Percentiles rank a stretch among this genome's conserved stretches.
These are phyloP conservation scores for Arrhopalites spinosus DNA, from an alignment of 2,888 invertebrate genomes.

Conservation along the genomic window DNA sequence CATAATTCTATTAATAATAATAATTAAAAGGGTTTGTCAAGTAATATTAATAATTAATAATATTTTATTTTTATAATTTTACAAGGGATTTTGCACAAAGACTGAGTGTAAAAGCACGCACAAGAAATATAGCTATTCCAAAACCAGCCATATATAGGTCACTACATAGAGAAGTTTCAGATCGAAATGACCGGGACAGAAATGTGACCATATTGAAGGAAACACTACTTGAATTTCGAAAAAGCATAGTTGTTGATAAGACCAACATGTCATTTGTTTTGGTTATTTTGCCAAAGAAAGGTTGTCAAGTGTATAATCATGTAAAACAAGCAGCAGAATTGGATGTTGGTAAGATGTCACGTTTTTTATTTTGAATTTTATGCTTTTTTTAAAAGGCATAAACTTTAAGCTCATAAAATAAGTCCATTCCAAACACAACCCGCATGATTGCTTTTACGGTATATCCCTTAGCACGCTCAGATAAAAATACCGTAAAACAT, in stretches of 20 bases:
- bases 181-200: background rate
- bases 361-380: too few relatives aligned
- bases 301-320: constrained; percentile 36
- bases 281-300: constrained; percentile 41
- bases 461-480: too few relatives aligned
- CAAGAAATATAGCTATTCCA: constrained; percentile 19
- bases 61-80: background rate
- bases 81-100: constrained; percentile 18
- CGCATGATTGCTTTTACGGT: too few relatives aligned
- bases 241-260: background rate
- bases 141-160: constrained; percentile 2
- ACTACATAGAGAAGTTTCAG: background rate
- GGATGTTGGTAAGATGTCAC: constrained; percentile 24
- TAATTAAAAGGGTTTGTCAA: background rate
- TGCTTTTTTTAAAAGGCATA: too few relatives aligned
- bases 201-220: constrained; percentile 17
- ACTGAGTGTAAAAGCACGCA: constrained; percentile 2
- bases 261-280: constrained; percentile 34
- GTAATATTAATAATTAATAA: background rate
- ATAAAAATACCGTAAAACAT: too few relatives aligned
- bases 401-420: too few relatives aligned
- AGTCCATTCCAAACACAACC: too few relatives aligned
- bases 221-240: background rate
- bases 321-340: constrained; percentile 46
- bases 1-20: background rate